Evolutionary conservation across 2,113 vertebrate genomes (phyloP).

Genomic region (Irena cyanogastra): DNA sequence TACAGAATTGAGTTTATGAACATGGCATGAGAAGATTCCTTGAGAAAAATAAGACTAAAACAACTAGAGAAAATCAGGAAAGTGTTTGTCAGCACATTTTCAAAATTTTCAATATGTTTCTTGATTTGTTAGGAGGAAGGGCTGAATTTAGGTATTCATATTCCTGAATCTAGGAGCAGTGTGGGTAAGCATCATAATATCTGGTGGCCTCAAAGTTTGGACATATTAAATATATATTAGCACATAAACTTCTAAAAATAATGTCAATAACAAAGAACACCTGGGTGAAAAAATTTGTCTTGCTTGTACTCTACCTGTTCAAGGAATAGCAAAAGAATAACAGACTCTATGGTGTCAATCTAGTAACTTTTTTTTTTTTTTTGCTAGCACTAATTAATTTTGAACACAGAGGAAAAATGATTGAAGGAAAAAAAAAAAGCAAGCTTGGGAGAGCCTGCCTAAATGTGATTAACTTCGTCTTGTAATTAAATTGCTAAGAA

Average conservation of each 20-base stretch:
- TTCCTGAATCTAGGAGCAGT: neutral
- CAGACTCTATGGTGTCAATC: neutral
- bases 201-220: neutral
- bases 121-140: neutral
- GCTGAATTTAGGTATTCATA: neutral
- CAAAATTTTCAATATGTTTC: neutral
- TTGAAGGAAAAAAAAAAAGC: neutral
- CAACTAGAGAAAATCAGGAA: neutral
- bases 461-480: constrained; percentile 56
- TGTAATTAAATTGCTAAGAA: constrained; percentile 65
- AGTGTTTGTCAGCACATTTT: neutral
- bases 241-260: neutral
- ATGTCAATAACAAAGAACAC: rapidly evolving
- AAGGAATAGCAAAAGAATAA: neutral
- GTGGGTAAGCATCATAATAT: neutral
- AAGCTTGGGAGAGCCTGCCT: neutral
- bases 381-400: neutral
- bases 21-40: neutral
- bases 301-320: neutral
- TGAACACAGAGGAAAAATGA: neutral
- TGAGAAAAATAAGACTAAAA: neutral
- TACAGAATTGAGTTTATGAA: neutral
- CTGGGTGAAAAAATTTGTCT: neutral
- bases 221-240: neutral
- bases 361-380: neutral